Conservation (phyloP, 2,113 vertebrate genomes). For the Siphamia tubifer region DNA sequence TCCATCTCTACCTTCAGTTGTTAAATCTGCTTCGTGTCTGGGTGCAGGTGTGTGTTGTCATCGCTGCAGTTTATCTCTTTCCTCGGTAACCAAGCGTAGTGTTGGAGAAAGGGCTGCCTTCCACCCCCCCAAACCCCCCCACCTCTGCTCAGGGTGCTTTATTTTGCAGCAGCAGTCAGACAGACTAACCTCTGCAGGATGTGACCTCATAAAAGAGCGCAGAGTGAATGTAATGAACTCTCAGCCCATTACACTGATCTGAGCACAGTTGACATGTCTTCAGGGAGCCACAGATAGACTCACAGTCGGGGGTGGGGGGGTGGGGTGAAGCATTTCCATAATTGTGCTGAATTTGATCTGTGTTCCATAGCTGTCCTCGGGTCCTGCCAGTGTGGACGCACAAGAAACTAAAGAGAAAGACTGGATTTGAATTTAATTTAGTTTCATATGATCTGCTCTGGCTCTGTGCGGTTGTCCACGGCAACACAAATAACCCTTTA, state of each 20-base stretch:
- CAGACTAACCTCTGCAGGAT: constrained; percentile 68
- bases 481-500: constrained; percentile 33
- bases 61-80: constrained; percentile 21
- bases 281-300: constrained; percentile 57
- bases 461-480: constrained; percentile 20
- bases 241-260: constrained; percentile 76
- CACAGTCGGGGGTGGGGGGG: constrained; percentile 22
- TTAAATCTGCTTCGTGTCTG: not conserved
- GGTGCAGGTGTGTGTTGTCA: constrained; percentile 27
- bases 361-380: constrained; percentile 20
- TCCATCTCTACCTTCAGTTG: no score
- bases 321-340: constrained; percentile 48
- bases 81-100: constrained; percentile 47
- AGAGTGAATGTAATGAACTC: constrained; percentile 77
- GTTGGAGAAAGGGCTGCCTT: constrained; percentile 30
- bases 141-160: constrained; percentile 66
- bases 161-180: constrained; percentile 48
- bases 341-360: constrained; percentile 62
- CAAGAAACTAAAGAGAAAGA: constrained; percentile 13
- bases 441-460: constrained; percentile 34
- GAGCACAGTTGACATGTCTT: constrained; percentile 76
- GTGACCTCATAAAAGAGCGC: constrained; percentile 79
- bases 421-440: constrained; percentile 46
- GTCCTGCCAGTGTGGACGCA: not conserved
- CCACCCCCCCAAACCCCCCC: constrained; percentile 11